Evolutionary conservation across 2,113 vertebrate genomes (phyloP), one percentile per base, ranked within the genome.

Genomic region (Eurypyga helias): DNA sequence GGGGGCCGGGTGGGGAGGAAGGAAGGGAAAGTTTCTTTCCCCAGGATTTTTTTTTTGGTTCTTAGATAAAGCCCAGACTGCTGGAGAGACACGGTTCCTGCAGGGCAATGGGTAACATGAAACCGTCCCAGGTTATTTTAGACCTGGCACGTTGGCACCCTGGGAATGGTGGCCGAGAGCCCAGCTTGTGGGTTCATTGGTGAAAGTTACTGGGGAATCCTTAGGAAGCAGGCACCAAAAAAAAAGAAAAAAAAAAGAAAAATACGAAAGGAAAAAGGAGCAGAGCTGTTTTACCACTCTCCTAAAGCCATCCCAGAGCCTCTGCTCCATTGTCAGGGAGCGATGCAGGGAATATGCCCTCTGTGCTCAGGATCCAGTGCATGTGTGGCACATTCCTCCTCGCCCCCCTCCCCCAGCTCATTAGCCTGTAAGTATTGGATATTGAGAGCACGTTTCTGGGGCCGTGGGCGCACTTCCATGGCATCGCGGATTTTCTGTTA

Each of bases 401-500:
- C 57, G 64, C 36, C 91, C 94, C 95, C 97, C 96, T 93, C 95
- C 96, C 89, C 93, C 95, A 92, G 71, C 90, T 95, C 97, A 97
- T 97, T 97, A 97, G 93, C 38, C 83, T 94, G 36, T 26, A 57
- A 93, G 90, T 93, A 84, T 65, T 96, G 96, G 95, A 92, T 91
- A 96, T 83, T 82, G 93, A 95, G 69, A 97, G 94, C 97, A 97
- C 90, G 92, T 97, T 97, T 94, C 94, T 93, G 87, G 66, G 82
- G 93, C 93, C 91, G 73, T 93, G 87, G 82, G 85, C 28, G 62
- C 94, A 82, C 90, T 89, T 71, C 88, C 94, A 93, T 52, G 90
- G 94, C 94, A 94, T 45, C 10, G 80, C 16, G 38, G 73, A 66
- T 96, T 97, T 96, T 96, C 84, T 80, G 67, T 88, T 89, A 51